These are phyloP conservation scores for Axis porcinus DNA, from an alignment of 2,113 vertebrate species.

Conservation along the genomic window DNA sequence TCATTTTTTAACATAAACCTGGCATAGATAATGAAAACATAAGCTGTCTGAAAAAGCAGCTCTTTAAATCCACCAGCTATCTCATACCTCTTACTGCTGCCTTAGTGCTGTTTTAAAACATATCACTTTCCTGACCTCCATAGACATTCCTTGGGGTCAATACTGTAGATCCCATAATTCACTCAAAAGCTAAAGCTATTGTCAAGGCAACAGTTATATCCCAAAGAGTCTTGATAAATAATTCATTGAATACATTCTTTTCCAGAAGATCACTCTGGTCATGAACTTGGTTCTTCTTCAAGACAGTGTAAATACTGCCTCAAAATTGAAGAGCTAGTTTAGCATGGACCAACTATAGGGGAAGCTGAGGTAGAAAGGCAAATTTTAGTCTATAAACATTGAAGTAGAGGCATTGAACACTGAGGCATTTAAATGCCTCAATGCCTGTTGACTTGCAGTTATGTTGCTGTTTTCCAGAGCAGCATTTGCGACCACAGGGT, in stretches of 20 bases:
- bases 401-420: not conserved
- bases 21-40: not conserved
- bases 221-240: constrained; percentile 53
- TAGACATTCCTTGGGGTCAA: constrained; percentile 42
- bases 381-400: not conserved
- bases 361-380: not conserved
- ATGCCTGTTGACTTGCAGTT: not conserved
- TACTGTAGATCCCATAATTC: constrained; percentile 35
- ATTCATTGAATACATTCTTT: constrained; percentile 57
- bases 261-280: constrained; percentile 32
- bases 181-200: constrained; percentile 53
- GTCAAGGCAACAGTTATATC: constrained; percentile 34
- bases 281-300: constrained; percentile 29
- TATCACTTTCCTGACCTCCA: not conserved
- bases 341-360: not conserved
- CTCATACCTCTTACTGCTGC: not conserved
- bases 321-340: constrained; percentile 27
- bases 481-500: not conserved
- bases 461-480: not conserved
- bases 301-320: constrained; percentile 33
- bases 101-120: not conserved
- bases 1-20: not conserved
- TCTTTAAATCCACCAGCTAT: not conserved
- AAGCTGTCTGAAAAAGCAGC: not conserved
- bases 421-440: not conserved